Conservation (phyloP, 2,797 vertebrate genomes). For the Lepilemur ruficaudatus region DNA sequence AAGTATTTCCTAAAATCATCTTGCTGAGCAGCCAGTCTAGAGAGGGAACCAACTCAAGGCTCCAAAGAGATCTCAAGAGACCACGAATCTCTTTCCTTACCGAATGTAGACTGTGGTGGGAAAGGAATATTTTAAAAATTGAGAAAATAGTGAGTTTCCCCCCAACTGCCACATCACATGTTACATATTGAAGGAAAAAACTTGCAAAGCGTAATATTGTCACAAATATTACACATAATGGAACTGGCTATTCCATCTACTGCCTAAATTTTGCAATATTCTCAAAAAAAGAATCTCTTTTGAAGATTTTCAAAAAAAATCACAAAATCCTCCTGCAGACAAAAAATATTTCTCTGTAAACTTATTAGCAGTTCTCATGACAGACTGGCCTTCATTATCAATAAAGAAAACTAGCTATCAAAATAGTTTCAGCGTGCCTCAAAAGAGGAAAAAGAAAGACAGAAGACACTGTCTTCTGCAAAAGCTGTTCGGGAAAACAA, state of each 20-base stretch:
- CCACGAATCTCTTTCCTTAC: not conserved
- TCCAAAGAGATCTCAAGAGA: not conserved
- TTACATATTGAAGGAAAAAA: not conserved
- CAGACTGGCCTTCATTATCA: not conserved
- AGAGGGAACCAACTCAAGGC: not conserved
- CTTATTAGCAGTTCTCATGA: not conserved
- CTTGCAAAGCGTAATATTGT: not conserved
- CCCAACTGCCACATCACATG: not conserved
- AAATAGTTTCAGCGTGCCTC: constrained; percentile 60
- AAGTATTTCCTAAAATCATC: not conserved
- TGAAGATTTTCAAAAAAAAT: not conserved
- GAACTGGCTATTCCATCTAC: not conserved
- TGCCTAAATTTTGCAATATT: not conserved
- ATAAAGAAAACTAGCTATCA: constrained; percentile 37
- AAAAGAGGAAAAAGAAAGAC: not conserved
- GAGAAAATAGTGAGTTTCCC: not conserved
- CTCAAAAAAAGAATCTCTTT: not conserved
- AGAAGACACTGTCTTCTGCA: constrained; percentile 44
- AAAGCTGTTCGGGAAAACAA: constrained; percentile 69
- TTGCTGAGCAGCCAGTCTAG: not conserved
- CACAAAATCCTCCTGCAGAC: not conserved
- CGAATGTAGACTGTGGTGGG: not conserved
- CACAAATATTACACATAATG: not conserved
- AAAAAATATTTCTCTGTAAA: not conserved
- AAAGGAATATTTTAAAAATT: not conserved